Evolutionary conservation across 2,797 vertebrate species (phyloP).

Genomic region (Oryzias dopingdopingensis): DNA sequence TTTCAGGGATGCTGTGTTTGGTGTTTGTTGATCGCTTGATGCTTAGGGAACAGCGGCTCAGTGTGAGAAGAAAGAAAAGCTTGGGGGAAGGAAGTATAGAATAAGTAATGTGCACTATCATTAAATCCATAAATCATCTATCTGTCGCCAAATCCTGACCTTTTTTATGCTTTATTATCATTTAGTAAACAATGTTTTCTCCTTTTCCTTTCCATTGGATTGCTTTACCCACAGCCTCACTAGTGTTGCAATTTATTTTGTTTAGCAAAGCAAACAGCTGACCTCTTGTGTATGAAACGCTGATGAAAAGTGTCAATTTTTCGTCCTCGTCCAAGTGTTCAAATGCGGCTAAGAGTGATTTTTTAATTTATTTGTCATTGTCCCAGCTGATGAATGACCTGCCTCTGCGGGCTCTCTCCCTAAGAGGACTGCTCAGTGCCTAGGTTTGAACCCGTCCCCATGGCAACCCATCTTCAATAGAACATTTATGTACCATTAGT

Average conservation of each 20-base stretch:
- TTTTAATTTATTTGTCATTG: constrained; percentile 70
- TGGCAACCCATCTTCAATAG: constrained; percentile 67
- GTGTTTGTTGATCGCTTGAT: constrained; percentile 65
- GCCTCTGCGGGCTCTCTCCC: constrained; percentile 51
- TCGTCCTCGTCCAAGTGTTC: constrained; percentile 24
- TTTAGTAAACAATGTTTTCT: constrained; percentile 23
- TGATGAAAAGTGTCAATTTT: constrained; percentile 26
- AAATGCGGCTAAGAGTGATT: constrained; percentile 65
- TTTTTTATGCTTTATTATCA: constrained; percentile 32
- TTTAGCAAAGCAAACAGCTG: constrained; percentile 45
- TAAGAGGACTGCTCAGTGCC: constrained; percentile 53
- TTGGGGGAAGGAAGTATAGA: constrained; percentile 37
- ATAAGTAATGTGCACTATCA: constrained; percentile 61
- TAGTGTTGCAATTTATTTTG: constrained; percentile 32
- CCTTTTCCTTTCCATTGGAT: constrained; percentile 27
- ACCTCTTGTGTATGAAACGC: constrained; percentile 46
- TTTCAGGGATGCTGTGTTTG: constrained; percentile 61
- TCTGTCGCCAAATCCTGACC: constrained; percentile 30
- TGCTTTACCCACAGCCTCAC: constrained; percentile 31
- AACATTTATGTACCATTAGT: constrained; percentile 54
- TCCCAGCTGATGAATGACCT: constrained; percentile 74
- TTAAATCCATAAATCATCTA: constrained; percentile 60
- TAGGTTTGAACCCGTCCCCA: constrained; percentile 64
- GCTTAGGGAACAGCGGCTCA: constrained; percentile 59
- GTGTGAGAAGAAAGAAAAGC: constrained; percentile 52